Base-by-base conservation (phyloP, 2,888 invertebrate genomes). In the Drosophila mettleri region DNA sequence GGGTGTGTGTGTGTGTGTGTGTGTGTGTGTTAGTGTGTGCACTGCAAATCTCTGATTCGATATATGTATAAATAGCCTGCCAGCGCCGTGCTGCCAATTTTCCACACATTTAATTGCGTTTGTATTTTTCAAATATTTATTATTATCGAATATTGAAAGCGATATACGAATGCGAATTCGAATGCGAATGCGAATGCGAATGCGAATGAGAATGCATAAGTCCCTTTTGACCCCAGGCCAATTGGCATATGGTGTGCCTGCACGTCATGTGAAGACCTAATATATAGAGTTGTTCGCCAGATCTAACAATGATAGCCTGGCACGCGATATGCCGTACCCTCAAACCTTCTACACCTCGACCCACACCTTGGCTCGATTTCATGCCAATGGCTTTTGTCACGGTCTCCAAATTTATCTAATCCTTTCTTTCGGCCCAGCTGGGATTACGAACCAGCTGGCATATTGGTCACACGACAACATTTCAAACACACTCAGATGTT, bases 61-160 rank as follows among this genome's bases (percentile, higher is more conserved):
- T 83, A 71, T 60, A 51, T 45, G 33, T 45, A 20, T 46, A 29
- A 12, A 20, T 46, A n/a, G 34, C 3, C 45, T 48, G 46, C 51
- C 45, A 43, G 55, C 41, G 63, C 61, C 63, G 72, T 68, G 69
- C 75, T 69, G 69, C 58, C 69, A 65, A 65, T 70, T 73, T 69
- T 34, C 71, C 54, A 62, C 63, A 69, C 75, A 87, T 87, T 81
- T 81, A 89, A 85, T 86, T 89, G 77, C 86, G 86, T 89, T 89
- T 89, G 27, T 85, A 74, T 79, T 82, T 85, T 87, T 77, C 83
- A 78, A 80, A 85, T 86, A 88, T 86, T 87, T 87, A 75, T 84
- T 86, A 88, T 80, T 87, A 87, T 86, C 80, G 80, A 86, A 83
- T 84, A 86, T 86, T 66, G 78, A 74, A 84, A 72, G 10, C 70